Base-by-base conservation (phyloP, 2,113 vertebrate genomes). In the Oenanthe melanoleuca region DNA sequence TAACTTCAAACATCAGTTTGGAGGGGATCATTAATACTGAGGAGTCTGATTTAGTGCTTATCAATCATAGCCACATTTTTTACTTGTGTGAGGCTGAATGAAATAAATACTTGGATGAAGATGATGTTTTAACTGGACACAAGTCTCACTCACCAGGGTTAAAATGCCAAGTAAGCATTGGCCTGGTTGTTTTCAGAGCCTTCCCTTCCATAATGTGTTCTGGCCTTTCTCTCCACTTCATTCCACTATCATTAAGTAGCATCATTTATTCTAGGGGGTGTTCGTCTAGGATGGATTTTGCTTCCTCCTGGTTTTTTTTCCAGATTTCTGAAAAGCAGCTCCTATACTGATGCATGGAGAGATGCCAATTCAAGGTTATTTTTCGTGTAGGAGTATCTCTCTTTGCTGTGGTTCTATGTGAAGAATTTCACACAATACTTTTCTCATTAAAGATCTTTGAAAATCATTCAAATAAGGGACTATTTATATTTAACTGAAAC, bases 1-100 rank as follows among this genome's bases (percentile, higher is more conserved):
- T 53, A 49, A 14, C 19, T 72, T 64, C 40, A 74, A 56, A 79
- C 3, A 25, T 31, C 4, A n/a, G 5, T 18, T 86, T 42, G 3
- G 0, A 3, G 5, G 2, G 3, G 8, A 14, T 86, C 11, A 2
- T 14, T 60, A 11, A 47, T 71, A 14, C 6, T 57, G 37, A 56
- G 60, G 22, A 42, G 14, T 61, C 19, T 38, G 40, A 52, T 80
- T 70, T 56, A 64, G 24, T 2, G 3, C 19, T 49, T 60, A 28
- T 7, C 47, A 20, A 11, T 56, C 28, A 4, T 3, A 55, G 26
- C 9, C 8, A 8, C 34, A 3, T 38, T 33, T 38, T 33, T 34
- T 71, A 19, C 12, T 53, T 80, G 25, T 1, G 1, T 10, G 40
- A 59, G 31, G 33, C 47, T 59, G 13, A 11, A 3, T 33, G 9